Evolutionary conservation across 1,140 invertebrate genomes (phyloP).

Genomic region (Caenorhabditis inopinata): DNA sequence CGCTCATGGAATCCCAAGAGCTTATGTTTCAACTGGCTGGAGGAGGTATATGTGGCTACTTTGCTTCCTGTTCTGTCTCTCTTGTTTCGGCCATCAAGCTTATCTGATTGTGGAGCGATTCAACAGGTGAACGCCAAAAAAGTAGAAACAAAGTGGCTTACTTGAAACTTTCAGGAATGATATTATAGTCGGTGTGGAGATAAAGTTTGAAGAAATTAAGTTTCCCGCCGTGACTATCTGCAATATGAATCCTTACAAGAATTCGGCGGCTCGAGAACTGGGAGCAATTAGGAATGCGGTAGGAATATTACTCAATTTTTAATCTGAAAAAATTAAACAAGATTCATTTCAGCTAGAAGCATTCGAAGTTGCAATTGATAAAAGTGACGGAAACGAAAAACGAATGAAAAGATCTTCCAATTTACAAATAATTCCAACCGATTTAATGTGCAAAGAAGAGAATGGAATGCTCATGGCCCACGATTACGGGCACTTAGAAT

Average conservation of each 20-base stretch:
- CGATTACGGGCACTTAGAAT: not conserved
- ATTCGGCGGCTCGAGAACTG: constrained; percentile 45
- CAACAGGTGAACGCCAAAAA: constrained; percentile 34
- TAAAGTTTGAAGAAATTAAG: constrained; percentile 51
- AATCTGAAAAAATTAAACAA: not conserved
- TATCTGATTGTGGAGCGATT: constrained; percentile 48
- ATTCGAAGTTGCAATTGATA: constrained; percentile 39
- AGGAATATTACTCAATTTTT: not conserved
- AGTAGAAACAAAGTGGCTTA: not conserved
- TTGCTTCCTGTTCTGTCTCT: constrained; percentile 48
- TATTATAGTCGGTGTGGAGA: constrained; percentile 50
- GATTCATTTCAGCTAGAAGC: constrained; percentile 25
- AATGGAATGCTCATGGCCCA: not conserved
- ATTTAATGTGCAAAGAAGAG: constrained; percentile 8
- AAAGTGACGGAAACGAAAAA: constrained; percentile 14
- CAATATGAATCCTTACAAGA: constrained; percentile 55
- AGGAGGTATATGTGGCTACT: constrained; percentile 48
- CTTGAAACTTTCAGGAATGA: constrained; percentile 35
- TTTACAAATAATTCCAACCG: not conserved
- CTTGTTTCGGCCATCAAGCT: constrained; percentile 44
- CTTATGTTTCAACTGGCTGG: constrained; percentile 42
- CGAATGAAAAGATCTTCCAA: not conserved
- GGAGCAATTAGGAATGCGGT: constrained; percentile 36
- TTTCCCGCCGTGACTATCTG: constrained; percentile 53
- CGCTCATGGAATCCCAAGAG: constrained; percentile 50